phyloP scores from a whole-genome alignment of 2,888 invertebrate species.

The Trissolcus japonicus region DNA sequence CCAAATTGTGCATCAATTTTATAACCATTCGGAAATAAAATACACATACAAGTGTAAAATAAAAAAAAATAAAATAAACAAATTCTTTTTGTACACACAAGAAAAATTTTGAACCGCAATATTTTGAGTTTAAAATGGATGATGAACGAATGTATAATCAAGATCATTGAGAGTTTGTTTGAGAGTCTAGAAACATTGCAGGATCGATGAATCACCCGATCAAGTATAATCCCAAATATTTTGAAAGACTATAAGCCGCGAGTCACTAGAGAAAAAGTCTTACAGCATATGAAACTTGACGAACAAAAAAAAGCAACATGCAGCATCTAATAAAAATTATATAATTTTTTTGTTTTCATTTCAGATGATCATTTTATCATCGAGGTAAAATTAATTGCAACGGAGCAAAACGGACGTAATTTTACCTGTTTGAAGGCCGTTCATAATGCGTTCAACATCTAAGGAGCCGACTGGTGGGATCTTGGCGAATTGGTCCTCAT shows the following conservation, averaged over 20 bases:
- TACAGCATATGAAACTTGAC: not conserved
- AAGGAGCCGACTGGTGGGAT: not conserved
- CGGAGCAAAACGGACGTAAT: not conserved
- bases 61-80: no score
- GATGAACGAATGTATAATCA: no score
- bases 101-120: no score
- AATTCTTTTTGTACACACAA: no score
- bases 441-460: constrained; percentile 5
- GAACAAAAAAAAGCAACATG: not conserved
- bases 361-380: not conserved
- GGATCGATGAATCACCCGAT: constrained; percentile 3
- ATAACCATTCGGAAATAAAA: not conserved
- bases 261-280: not conserved
- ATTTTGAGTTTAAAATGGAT: no score
- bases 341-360: no score
- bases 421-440: constrained; percentile 8
- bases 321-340: no score
- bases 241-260: constrained; percentile 2
- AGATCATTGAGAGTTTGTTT: no score
- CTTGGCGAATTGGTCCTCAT: not conserved
- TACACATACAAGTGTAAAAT: not conserved
- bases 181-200: not conserved
- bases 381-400: not conserved
- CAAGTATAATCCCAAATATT: constrained; percentile 4
- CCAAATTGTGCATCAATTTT: not conserved